phyloP scores from a whole-genome alignment of 2,888 invertebrate genomes.

The Teleiodes luculella region DNA sequence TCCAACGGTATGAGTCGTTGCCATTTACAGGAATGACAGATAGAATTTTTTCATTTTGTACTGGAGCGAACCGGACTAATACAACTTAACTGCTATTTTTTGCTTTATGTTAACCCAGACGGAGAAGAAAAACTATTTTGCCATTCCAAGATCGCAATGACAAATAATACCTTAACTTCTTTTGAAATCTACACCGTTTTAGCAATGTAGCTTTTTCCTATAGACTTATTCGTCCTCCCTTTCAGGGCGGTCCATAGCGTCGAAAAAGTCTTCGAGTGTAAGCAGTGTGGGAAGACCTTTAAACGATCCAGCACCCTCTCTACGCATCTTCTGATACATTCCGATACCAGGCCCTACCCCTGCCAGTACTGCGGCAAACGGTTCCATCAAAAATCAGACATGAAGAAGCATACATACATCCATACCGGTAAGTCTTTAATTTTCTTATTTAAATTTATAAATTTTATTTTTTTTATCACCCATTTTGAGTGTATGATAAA shows the following conservation, averaged over 20 bases:
- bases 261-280: conserved; percentile 96
- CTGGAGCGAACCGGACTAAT: too few species aligned
- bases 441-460: not conserved
- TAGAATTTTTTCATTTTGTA: too few species aligned
- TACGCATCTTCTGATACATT: conserved; percentile 98
- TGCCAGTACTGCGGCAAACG: conserved; percentile 99
- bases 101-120: too few species aligned
- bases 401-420: conserved; percentile 99
- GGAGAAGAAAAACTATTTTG: too few species aligned
- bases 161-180: too few species aligned
- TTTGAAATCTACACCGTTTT: too few species aligned
- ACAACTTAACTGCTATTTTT: too few species aligned
- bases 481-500: too few species aligned
- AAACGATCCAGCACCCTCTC: conserved; percentile 97
- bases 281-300: conserved; percentile 98
- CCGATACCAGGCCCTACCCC: conserved; percentile 97
- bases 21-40: too few species aligned
- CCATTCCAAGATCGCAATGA: too few species aligned
- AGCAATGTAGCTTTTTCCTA: not conserved
- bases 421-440: conserved; percentile 85
- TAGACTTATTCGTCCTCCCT: conserved; percentile 4
- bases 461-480: not conserved
- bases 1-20: too few species aligned
- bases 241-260: conserved; percentile 93
- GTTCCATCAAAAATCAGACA: conserved; percentile 99